Percentiles rank a stretch among this genome's conserved stretches.
phyloP scores from a whole-genome alignment of 2,888 invertebrate species.

The Falcaria lacertinaria region DNA sequence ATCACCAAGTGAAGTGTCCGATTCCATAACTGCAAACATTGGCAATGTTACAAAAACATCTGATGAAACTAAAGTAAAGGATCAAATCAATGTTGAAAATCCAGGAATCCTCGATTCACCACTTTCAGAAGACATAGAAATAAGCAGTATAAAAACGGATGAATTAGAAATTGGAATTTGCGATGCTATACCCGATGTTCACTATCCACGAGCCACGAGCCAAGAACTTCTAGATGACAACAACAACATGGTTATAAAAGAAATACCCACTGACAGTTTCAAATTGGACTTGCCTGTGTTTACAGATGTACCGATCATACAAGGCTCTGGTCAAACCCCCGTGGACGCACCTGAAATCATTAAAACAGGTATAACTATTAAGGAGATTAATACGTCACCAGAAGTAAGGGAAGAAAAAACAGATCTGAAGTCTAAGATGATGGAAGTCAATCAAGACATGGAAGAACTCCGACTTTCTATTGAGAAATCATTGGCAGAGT shows the following conservation, averaged over 20 bases:
- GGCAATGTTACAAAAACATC: conserved; percentile 6
- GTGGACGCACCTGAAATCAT: conserved; percentile 26
- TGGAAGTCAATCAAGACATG: conserved; percentile 70
- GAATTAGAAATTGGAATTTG: conserved; percentile 34
- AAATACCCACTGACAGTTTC: conserved; percentile 28
- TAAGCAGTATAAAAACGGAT: conserved; percentile 31
- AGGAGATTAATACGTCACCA: conserved; percentile 19
- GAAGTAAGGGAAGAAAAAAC: conserved; percentile 45
- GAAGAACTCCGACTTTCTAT: conserved; percentile 64
- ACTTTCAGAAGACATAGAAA: conserved; percentile 27
- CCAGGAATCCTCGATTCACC: conserved; percentile 10
- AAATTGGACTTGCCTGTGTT: conserved; percentile 28
- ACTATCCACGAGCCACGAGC: conserved; percentile 54
- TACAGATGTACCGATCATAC: conserved; percentile 34
- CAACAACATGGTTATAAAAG: conserved; percentile 58
- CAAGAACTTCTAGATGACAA: conserved; percentile 47
- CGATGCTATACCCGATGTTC: conserved; percentile 53
- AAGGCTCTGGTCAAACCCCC: conserved; percentile 44
- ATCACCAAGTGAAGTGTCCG: conserved; percentile 6
- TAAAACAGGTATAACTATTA: conserved; percentile 21
- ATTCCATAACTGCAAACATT: conserved; percentile 5
- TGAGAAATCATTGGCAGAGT: conserved; percentile 64
- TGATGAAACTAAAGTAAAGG: conserved; percentile 6
- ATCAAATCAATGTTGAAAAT: background rate
- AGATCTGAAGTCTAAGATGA: conserved; percentile 65